Evolutionary conservation across 30 jellyfish, hydroid and myxozoan species (phyloP).

Genomic region (Hydractinia echinata): DNA sequence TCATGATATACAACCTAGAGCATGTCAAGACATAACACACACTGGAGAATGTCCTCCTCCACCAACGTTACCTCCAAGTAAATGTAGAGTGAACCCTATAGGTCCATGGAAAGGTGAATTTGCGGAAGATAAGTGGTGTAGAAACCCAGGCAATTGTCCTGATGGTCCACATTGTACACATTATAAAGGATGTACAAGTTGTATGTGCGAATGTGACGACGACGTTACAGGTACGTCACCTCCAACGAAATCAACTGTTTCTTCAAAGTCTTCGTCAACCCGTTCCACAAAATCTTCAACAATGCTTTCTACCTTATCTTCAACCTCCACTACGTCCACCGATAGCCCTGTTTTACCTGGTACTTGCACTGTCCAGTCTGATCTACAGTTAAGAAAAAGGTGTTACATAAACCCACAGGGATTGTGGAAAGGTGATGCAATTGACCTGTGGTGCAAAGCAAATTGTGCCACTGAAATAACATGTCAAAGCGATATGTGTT

Average conservation of each 20-base stretch:
- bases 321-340: no score
- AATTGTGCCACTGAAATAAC: not conserved
- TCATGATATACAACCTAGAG: not conserved
- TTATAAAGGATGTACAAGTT: conserved; percentile 2
- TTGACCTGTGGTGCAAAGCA: not conserved
- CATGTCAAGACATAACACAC: not conserved
- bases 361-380: not conserved
- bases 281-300: no score
- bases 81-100: not conserved
- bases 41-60: not conserved
- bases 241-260: not conserved
- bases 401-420: not conserved
- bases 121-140: conserved; percentile 15
- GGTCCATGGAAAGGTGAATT: conserved; percentile 14
- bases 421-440: not conserved
- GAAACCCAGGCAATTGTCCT: conserved; percentile 15
- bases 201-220: conserved; percentile 6
- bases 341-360: not conserved
- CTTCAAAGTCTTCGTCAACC: no score
- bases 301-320: no score
- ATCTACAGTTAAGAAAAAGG: not conserved
- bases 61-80: conserved; percentile 19
- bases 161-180: not conserved
- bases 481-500: conserved; percentile 1
- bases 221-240: not conserved